phyloP scores from a whole-genome alignment of 2,888 invertebrate genomes.

The Drosophila subquinaria region DNA sequence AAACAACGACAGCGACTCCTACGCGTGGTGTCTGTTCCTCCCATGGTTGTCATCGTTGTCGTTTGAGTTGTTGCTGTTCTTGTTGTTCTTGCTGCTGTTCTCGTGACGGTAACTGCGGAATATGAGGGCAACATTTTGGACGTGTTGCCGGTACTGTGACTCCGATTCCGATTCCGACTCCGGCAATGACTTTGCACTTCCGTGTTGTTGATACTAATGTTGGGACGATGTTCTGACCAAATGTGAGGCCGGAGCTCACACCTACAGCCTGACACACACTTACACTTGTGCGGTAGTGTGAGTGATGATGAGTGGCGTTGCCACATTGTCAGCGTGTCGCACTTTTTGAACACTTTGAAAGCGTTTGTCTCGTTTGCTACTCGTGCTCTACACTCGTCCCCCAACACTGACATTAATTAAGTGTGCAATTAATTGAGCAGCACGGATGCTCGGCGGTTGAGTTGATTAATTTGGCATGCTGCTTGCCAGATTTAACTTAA shows the following conservation, averaged over 20 bases:
- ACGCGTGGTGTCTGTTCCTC: constrained; percentile 40
- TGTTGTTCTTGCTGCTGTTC: constrained; percentile 21
- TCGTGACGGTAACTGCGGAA: constrained; percentile 45
- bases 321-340: constrained; percentile 64
- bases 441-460: constrained; percentile 26
- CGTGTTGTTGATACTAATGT: constrained; percentile 62
- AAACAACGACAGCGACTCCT: constrained; percentile 46
- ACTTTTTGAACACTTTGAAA: constrained; percentile 51
- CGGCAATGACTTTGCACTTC: constrained; percentile 67
- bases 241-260: constrained; percentile 47
- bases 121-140: constrained; percentile 66
- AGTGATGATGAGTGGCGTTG: constrained; percentile 66
- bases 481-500: constrained; percentile 41
- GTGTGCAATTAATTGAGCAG: constrained; percentile 74
- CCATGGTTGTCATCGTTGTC: background rate
- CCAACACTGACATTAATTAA: constrained; percentile 84
- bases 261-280: constrained; percentile 36
- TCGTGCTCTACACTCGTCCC: constrained; percentile 50
- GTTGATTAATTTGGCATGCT: constrained; percentile 49
- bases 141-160: constrained; percentile 25
- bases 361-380: constrained; percentile 36
- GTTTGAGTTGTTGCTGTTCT: background rate
- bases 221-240: constrained; percentile 53
- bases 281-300: constrained; percentile 34
- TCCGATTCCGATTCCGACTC: background rate